Evolutionary conservation across 1,140 invertebrate genomes (phyloP).

Genomic region (Elymnias hypermnestra): DNA sequence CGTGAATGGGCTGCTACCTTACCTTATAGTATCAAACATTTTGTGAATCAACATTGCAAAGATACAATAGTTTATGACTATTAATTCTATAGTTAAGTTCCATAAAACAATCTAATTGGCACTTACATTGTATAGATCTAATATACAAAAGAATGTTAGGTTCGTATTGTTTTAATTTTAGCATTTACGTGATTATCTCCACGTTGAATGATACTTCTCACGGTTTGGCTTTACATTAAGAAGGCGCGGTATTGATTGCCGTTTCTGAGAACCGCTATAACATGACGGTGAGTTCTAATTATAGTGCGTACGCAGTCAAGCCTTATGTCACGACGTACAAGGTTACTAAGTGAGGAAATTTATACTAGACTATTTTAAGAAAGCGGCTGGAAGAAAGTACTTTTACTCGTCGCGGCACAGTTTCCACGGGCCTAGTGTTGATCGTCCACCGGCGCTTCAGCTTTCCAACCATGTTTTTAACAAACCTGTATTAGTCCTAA

Average conservation of each 20-base stretch:
- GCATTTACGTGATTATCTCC: slow-evolving; percentile 1
- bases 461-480: slow-evolving; percentile 53
- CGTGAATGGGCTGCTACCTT: too few relatives aligned
- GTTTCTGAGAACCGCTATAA: slow-evolving; percentile 45
- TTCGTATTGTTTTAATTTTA: not conserved
- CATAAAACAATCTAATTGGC: not conserved
- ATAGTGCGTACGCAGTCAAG: slow-evolving; percentile 41
- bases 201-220: slow-evolving; percentile 12
- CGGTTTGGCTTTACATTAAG: not conserved
- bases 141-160: slow-evolving; percentile 2
- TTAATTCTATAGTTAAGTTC: not conserved
- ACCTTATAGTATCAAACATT: too few relatives aligned
- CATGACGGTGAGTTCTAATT: slow-evolving; percentile 43
- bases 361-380: slow-evolving; percentile 64
- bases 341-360: slow-evolving; percentile 62
- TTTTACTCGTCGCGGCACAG: slow-evolving; percentile 70
- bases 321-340: slow-evolving; percentile 67
- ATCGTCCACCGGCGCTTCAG: slow-evolving; percentile 29
- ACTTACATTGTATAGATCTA: not conserved
- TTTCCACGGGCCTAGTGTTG: slow-evolving; percentile 52
- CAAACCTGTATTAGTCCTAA: slow-evolving; percentile 15
- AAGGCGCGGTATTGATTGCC: slow-evolving; percentile 41
- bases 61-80: not conserved
- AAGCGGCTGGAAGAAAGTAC: slow-evolving; percentile 72
- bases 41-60: not conserved